Conservation (phyloP, 2,888 invertebrate genomes). For the Bellardia bayeri region DNA sequence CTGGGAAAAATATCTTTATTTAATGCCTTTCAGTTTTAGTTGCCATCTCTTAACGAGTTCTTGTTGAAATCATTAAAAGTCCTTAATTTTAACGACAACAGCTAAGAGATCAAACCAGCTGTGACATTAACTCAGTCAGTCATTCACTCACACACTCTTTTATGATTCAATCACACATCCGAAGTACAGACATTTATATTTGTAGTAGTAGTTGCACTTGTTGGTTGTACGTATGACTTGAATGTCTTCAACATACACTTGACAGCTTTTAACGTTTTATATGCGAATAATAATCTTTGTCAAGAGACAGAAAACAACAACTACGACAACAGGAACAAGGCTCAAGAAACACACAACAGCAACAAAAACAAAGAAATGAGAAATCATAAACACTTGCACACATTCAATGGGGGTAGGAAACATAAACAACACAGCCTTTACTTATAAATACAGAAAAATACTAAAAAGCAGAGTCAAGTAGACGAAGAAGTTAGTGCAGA, state of each 20-base stretch:
- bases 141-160: neutral
- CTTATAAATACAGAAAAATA: conserved; percentile 32
- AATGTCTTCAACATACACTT: conserved; percentile 67
- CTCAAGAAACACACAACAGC: conserved; percentile 57
- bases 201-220: conserved; percentile 21
- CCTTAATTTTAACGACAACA: conserved; percentile 53
- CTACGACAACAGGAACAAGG: conserved; percentile 25
- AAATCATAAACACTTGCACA: conserved; percentile 49
- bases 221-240: conserved; percentile 34
- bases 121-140: conserved; percentile 65
- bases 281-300: conserved; percentile 71
- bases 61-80: conserved; percentile 42
- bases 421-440: conserved; percentile 31
- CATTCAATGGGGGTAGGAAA: conserved; percentile 18
- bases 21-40: conserved; percentile 39
- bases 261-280: conserved; percentile 73
- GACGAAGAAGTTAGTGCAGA: conserved; percentile 9
- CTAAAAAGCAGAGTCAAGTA: conserved; percentile 31
- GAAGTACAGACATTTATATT: conserved; percentile 45
- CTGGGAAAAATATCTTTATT: neutral
- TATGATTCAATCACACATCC: neutral
- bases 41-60: neutral
- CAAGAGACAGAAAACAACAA: conserved; percentile 61
- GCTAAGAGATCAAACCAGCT: conserved; percentile 63
- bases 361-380: conserved; percentile 40